Evolutionary conservation across 1,140 invertebrate genomes (phyloP), one percentile per base, ranked within the genome.

Genomic region (Pachypeltis micranthus): DNA sequence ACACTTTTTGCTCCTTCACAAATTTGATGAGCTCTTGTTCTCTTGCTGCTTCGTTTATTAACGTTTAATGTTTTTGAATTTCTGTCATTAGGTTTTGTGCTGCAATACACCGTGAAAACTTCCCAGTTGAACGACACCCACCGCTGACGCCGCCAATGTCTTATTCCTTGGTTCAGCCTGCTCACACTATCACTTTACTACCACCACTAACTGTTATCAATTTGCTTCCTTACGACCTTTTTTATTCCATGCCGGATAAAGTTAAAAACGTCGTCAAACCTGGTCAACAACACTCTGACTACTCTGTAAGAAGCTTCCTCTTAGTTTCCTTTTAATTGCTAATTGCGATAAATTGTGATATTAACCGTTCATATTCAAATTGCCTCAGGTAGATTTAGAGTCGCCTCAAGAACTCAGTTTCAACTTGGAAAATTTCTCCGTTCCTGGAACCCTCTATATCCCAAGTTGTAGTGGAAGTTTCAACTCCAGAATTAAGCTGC

Each of bases 171-270:
- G 70, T 76, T 10, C 79, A 90, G 59, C 90, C 92, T 23, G 93
- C 87, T 0, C 94, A 98, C 74, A 84, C 84, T 4, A 85, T 98
- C 59, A 85, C 82, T 3, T 74, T 98, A 24, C 73, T 91, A 62
- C 87, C 93, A 26, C 90, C 90, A 1, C 76, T 98, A 0, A 86
- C 85, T 19, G 69, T 98, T 71, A 81, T 81, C 27, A 90, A 88
- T 81, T 74, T 90, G 67, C 75, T 92, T 61, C 87, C 87, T 2
- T 78, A 86, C 63, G 87, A 90, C 71, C 69, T 91, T 54, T 75
- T 80, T 54, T 89, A 81, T 71, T 79, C 51, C 2, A 60, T 69
- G 1, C 66, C 63, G 34, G 67, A 69, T 24, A 77, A 69, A 1
- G 73, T 76, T 57, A 76, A 68, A 44, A 83, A 84, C 0, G 75